These are phyloP conservation scores for Listronotus oregonensis DNA, from an alignment of 1,140 invertebrate species.

Conservation along the genomic window DNA sequence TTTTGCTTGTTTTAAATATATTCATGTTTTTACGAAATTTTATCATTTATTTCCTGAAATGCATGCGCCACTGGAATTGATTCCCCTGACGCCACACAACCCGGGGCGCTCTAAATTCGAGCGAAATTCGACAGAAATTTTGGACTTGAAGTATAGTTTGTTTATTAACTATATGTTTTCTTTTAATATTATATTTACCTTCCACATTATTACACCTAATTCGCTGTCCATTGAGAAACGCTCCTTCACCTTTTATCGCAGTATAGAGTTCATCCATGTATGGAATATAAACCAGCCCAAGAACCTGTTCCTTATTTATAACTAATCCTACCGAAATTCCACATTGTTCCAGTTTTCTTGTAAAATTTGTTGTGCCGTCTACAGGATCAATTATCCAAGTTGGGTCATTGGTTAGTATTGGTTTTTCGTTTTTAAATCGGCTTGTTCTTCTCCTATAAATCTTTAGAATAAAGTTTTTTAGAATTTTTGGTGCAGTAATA, in stretches of 20 bases:
- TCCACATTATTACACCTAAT: constrained; percentile 57
- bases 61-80: too few relatives aligned
- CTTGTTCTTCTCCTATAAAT: constrained; percentile 85
- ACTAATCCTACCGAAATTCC: constrained; percentile 70
- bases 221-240: constrained; percentile 72
- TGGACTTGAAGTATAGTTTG: too few relatives aligned
- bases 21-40: too few relatives aligned
- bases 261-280: constrained; percentile 73
- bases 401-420: constrained; percentile 74
- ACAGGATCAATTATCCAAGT: constrained; percentile 90
- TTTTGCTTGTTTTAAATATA: too few relatives aligned
- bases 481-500: too few relatives aligned
- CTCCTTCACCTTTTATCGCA: constrained; percentile 72
- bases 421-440: constrained; percentile 60
- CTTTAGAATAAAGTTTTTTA: constrained; percentile 54
- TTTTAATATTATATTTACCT: constrained; percentile 13
- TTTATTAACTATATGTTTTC: too few relatives aligned
- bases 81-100: too few relatives aligned
- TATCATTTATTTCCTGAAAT: too few relatives aligned
- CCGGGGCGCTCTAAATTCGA: too few relatives aligned
- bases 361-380: constrained; percentile 77
- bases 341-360: constrained; percentile 67
- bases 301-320: constrained; percentile 67
- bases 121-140: too few relatives aligned
- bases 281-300: constrained; percentile 80